Conservation (phyloP, 37 sponge, comb jelly and placozoan genomes). For the Spongilla lacustris region DNA sequence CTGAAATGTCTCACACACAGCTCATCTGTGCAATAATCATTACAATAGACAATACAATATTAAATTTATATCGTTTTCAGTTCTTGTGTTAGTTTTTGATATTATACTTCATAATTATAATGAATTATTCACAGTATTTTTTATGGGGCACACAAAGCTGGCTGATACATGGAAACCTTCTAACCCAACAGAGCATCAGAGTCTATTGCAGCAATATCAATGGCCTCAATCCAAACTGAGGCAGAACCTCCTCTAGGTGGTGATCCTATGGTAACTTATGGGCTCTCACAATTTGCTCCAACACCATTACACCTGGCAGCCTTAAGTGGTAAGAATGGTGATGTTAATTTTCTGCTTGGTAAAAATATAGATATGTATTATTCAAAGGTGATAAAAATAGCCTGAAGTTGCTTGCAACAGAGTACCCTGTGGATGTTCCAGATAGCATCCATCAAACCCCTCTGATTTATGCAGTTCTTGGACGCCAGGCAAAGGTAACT, state of each 20-base stretch:
- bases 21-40: too few relatives aligned
- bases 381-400: constrained; percentile 43
- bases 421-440: constrained; percentile 48
- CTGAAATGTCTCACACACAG: too few relatives aligned
- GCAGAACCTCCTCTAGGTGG: neutral
- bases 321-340: constrained; percentile 24
- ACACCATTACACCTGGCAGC: constrained; percentile 48
- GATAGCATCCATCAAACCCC: constrained; percentile 76
- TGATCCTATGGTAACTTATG: constrained; percentile 38
- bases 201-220: neutral
- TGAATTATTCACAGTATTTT: too few relatives aligned
- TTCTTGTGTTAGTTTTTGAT: too few relatives aligned
- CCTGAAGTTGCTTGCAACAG: constrained; percentile 33
- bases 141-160: too few relatives aligned
- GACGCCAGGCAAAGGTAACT: constrained; percentile 52
- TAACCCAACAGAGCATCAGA: neutral
- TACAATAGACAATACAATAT: too few relatives aligned
- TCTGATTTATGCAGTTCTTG: constrained; percentile 83
- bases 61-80: too few relatives aligned
- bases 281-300: constrained; percentile 14
- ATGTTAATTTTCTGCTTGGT: neutral
- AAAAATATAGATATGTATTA: neutral
- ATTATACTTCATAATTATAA: too few relatives aligned
- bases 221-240: constrained; percentile 16
- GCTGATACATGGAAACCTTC: too few relatives aligned